Evolutionary conservation across 2,888 invertebrate genomes (phyloP), one percentile per base, ranked within the genome.

Genomic region (Crocallis elinguaria): DNA sequence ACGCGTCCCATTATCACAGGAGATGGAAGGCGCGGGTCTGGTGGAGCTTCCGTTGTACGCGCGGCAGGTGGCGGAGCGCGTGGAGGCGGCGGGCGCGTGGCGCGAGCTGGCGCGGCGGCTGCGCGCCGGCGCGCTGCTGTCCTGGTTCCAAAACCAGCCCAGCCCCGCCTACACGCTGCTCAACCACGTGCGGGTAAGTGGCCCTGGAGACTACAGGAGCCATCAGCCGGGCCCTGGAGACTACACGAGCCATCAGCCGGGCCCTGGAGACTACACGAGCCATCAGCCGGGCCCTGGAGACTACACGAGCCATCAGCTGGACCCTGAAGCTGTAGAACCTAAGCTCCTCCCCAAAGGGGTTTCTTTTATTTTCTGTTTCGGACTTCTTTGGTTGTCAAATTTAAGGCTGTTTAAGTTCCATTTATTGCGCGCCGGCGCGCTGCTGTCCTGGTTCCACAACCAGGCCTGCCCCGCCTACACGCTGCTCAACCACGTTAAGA

Each of bases 61-160:
- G 19, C 76, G 86, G 0, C 86, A 90, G 59, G 76, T 95, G 41
- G 82, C 92, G 0, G 63, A 66, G 0, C 70, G 92, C 32, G 79
- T 95, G 54, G 94, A 95, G 75, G 77, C 80, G 57, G 79, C 90
- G 13, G 88, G 89, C 37, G 92, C 89, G 16, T 95, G 95, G 95
- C 87, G 90, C 35, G 83, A 81, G 55, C 79, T 95, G 13, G 94
- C 94, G 0, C 75, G 78, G 9, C 81, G 92, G 1, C 79, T 94
- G 39, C 85, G 92, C 4, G 84, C 93, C 42, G 89, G 89, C 27
- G 79, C 92, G 32, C 79, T 93, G 36, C 66, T 88, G 0, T 86
- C 88, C 39, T 85, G 93, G 64, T 92, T 93, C 75, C 80, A 79
- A 25, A 77, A 79, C 36, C 79, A 88, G 4, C 75, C 77, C 39